Evolutionary conservation across 2,888 invertebrate species (phyloP), one percentile per base, ranked within the genome.

Genomic region (Agriopis aurantiaria): DNA sequence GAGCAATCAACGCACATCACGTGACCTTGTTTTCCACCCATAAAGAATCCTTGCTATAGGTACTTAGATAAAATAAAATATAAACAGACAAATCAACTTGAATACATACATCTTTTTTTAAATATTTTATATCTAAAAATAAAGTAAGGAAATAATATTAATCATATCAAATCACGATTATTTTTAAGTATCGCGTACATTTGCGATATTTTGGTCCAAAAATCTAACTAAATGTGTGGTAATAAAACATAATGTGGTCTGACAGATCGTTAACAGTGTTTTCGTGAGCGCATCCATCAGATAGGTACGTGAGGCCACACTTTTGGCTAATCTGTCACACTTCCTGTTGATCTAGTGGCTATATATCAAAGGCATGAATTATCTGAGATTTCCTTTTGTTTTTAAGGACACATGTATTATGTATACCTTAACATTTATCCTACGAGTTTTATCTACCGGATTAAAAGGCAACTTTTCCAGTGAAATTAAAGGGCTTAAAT

Each of bases 311-410:
- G 76, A 69, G 65, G 69, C 68, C 76, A 73, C 75, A 76, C 65
- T 72, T 79, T 72, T 78, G 71, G 78, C 74, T 81, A 77, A 83
- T 82, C 81, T 82, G 74, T 77, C 71, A 77, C 85, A 85, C 85
- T 85, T 85, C 84, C 85, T 84, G 83, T 85, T 70, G 51, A 77
- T 77, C 80, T 75, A 61, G 12, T 52, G 46, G 12, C 40, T 46
- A 9, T 66, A 66, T n/a, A 53, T 33, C 11, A 23, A 56, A 57
- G 10, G 17, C 51, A 14, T 56, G 55, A 41, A 14, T 64, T 64
- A 56, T 49, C 43, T 57, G 11, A 56, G 11, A 57, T 57, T 58
- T 46, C 23, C 0, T 11, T 57, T 8, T 43, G 9, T 40, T n/a
- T 33, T 53, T 53, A 53, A 3, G 33, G 33, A 33, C 3, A 33